A percentile compares a stretch with the other conserved stretches of the same genome.
Evolutionary conservation across 2,888 invertebrate species (phyloP).

Genomic region (Cremastinae sp.): DNA sequence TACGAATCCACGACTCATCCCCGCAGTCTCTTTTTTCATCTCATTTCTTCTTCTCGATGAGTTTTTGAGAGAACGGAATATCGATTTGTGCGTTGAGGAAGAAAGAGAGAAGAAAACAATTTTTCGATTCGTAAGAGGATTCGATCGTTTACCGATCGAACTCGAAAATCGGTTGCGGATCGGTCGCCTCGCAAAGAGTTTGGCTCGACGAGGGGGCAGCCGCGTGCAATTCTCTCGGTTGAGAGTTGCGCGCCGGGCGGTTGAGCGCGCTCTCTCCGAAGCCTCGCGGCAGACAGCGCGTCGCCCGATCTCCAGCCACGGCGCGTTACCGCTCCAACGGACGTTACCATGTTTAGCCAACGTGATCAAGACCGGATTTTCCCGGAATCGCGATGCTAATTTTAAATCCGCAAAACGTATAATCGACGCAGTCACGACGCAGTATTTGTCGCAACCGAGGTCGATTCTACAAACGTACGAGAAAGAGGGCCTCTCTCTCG

Average conservation of each 20-base stretch:
- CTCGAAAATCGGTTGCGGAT: background rate
- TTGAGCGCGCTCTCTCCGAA: slow-evolving; percentile 20
- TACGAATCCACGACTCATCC: slow-evolving; percentile 49
- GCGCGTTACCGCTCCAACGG: slow-evolving; percentile 56
- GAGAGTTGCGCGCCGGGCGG: background rate
- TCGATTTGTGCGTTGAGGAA: background rate
- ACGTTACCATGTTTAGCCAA: slow-evolving; percentile 66
- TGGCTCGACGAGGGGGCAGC: slow-evolving; percentile 7
- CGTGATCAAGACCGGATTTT: slow-evolving; percentile 64
- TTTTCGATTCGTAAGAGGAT: background rate
- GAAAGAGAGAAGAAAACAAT: background rate
- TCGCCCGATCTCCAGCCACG: slow-evolving; percentile 66
- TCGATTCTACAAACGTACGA: slow-evolving; percentile 13
- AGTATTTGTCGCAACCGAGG: slow-evolving; percentile 29
- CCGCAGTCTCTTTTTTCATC: slow-evolving; percentile 7
- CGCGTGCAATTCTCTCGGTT: slow-evolving; percentile 29
- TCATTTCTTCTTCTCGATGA: background rate
- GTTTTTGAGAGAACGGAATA: background rate
- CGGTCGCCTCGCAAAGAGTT: background rate
- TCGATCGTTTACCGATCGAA: background rate
- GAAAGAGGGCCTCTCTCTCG: slow-evolving; percentile 12
- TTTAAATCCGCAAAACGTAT: slow-evolving; percentile 35
- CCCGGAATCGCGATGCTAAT: slow-evolving; percentile 49
- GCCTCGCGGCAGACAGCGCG: slow-evolving; percentile 69
- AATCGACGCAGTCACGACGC: slow-evolving; percentile 27